Conservation (phyloP, 2,888 invertebrate species). For the Eupithecia subfuscata region DNA sequence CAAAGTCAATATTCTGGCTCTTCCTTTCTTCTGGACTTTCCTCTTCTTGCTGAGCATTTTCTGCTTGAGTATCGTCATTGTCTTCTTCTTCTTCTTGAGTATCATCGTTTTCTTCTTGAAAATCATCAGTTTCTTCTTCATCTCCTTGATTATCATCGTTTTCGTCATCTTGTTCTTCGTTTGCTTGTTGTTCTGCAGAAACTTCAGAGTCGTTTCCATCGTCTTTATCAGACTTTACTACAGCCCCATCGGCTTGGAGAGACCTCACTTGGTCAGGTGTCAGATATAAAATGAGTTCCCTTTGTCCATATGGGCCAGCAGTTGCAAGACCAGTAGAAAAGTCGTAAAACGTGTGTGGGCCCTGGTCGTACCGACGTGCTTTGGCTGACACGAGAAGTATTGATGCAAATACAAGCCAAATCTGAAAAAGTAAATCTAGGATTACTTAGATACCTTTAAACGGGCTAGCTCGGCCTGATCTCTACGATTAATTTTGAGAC, state of each 20-base stretch:
- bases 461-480: background rate
- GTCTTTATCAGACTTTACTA: conserved; percentile 48
- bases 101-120: conserved; percentile 27
- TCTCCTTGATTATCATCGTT: conserved; percentile 35
- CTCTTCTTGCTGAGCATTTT: conserved; percentile 8
- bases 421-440: conserved; percentile 56
- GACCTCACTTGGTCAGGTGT: conserved; percentile 70
- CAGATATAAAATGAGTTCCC: conserved; percentile 68
- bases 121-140: conserved; percentile 34
- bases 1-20: conserved; percentile 36
- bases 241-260: conserved; percentile 59
- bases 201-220: background rate
- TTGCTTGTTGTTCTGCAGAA: conserved; percentile 9
- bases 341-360: conserved; percentile 58
- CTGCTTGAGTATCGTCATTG: background rate
- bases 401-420: conserved; percentile 52
- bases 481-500: background rate
- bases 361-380: conserved; percentile 54
- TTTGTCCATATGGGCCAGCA: conserved; percentile 51
- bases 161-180: conserved; percentile 37
- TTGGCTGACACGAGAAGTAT: conserved; percentile 50
- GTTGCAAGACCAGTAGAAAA: conserved; percentile 39
- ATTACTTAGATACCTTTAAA: background rate
- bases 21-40: conserved; percentile 25
- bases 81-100: conserved; percentile 1